Evolutionary conservation across 53 echinoderm and acorn worm species (phyloP).

Genomic region (Apostichopus leukothele): DNA sequence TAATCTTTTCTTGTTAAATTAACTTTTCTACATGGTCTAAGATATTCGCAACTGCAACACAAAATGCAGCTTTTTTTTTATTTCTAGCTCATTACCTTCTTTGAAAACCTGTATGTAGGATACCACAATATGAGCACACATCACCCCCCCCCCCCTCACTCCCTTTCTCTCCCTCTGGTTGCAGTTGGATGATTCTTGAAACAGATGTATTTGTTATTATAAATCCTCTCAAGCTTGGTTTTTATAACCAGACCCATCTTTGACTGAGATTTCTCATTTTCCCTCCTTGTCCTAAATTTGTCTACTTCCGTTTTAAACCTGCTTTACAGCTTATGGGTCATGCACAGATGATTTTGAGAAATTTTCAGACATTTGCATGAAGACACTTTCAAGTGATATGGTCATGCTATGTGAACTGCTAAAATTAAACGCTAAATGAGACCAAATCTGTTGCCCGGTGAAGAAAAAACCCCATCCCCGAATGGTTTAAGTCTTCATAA

Average conservation of each 20-base stretch:
- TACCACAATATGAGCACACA: neutral
- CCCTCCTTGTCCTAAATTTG: neutral
- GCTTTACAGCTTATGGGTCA: neutral
- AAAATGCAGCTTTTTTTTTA: neutral
- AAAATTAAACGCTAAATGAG: neutral
- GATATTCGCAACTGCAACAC: too few relatives aligned
- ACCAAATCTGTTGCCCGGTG: neutral
- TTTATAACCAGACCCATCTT: constrained; percentile 1
- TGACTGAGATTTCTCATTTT: constrained; percentile 34
- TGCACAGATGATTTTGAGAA: neutral
- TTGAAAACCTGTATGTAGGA: neutral
- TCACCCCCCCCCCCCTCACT: neutral
- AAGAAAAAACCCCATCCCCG: too few relatives aligned
- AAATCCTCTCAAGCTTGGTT: constrained; percentile 12
- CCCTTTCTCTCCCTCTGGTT: neutral
- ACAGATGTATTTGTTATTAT: constrained; percentile 34
- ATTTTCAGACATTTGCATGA: neutral
- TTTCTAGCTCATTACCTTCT: neutral
- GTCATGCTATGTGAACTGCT: neutral
- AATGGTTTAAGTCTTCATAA: too few relatives aligned
- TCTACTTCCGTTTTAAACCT: constrained; percentile 2
- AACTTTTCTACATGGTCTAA: too few relatives aligned
- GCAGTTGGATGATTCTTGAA: neutral
- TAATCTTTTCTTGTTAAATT: too few relatives aligned
- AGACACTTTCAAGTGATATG: neutral